phyloP scores from a whole-genome alignment of 2,113 vertebrate genomes.

The Hystrix cristata region DNA sequence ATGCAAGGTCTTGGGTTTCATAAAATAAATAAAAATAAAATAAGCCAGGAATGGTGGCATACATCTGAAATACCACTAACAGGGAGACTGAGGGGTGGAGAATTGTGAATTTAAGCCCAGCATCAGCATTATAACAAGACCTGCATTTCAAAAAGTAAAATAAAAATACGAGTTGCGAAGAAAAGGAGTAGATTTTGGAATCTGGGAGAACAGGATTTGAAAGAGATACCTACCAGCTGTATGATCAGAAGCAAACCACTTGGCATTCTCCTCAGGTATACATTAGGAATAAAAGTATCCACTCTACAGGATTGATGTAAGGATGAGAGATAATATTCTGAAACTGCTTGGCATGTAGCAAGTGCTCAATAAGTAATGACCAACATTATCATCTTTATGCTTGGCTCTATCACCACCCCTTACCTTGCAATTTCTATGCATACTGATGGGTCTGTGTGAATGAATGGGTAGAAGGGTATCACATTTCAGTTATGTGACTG shows the following conservation, averaged over 20 bases:
- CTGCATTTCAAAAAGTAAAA: neutral
- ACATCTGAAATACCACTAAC: neutral
- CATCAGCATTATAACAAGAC: neutral
- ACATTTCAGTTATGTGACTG: neutral
- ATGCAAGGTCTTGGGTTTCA: neutral
- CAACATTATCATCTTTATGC: constrained; percentile 7
- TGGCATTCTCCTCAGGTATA: neutral
- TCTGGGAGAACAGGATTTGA: neutral
- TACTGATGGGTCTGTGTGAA: neutral
- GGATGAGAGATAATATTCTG: constrained; percentile 1
- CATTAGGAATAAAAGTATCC: constrained; percentile 31
- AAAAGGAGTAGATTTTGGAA: constrained; percentile 35
- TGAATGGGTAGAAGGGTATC: neutral
- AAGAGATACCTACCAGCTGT: neutral
- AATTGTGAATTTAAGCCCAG: neutral
- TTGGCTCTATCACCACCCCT: neutral
- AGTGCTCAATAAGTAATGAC: constrained; percentile 49
- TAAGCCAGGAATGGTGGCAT: neutral
- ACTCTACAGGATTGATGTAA: neutral
- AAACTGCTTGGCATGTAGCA: constrained; percentile 26
- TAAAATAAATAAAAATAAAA: neutral
- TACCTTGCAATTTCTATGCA: neutral
- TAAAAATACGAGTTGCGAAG: neutral
- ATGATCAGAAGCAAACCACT: neutral
- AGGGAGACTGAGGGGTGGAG: neutral